Conservation (phyloP, 2,888 invertebrate species). For the Acanthosepion esculentum region DNA sequence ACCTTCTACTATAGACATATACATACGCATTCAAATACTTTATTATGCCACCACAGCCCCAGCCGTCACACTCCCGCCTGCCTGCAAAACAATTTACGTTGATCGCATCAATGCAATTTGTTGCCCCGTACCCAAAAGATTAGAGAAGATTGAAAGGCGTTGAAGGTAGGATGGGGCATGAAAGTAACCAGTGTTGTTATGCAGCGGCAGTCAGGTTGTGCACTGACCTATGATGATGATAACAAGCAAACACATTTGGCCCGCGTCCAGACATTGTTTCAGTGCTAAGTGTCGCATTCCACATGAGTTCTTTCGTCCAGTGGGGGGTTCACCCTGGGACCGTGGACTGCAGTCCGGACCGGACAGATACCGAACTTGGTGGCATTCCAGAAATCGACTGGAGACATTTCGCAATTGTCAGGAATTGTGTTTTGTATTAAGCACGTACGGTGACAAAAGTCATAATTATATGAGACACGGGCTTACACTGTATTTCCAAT, state of each 20-base stretch:
- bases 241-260: not conserved
- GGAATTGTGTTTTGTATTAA: not conserved
- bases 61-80: not conserved
- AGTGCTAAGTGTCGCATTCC: conserved; percentile 33
- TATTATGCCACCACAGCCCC: not conserved
- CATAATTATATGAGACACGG: not conserved
- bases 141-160: not conserved
- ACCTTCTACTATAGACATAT: not conserved
- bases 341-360: not conserved
- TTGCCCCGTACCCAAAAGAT: conserved; percentile 5
- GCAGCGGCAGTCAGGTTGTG: not conserved
- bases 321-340: not conserved
- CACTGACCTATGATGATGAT: conserved; percentile 4
- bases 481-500: not conserved
- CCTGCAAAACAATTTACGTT: not conserved
- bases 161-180: not conserved
- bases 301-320: not conserved
- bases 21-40: not conserved
- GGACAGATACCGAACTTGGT: not conserved
- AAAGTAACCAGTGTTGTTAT: not conserved
- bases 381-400: not conserved
- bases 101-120: not conserved
- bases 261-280: not conserved
- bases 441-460: not conserved
- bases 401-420: not conserved